Evolutionary conservation across 1,140 invertebrate species (phyloP).

Genomic region (Lepidurus couesii): DNA sequence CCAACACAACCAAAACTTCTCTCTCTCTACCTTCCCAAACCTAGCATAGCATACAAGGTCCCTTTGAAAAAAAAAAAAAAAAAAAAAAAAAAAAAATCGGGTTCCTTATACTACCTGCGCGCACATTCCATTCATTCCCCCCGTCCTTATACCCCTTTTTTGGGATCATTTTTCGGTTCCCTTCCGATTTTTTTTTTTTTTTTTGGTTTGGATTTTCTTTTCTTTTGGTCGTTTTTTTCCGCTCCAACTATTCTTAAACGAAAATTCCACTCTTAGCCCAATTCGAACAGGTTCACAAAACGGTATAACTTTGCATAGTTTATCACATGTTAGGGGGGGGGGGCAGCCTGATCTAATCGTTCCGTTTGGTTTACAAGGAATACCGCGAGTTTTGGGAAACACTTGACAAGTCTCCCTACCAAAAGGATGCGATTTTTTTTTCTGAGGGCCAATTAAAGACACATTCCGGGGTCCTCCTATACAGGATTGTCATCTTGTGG

Average conservation of each 20-base stretch:
- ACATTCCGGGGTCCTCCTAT: too few relatives aligned
- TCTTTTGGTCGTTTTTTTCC: not conserved
- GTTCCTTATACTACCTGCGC: conserved; percentile 1
- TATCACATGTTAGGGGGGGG: not conserved
- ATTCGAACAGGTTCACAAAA: conserved; percentile 3
- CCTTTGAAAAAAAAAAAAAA: not conserved
- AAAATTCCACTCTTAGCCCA: not conserved
- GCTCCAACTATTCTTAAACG: not conserved
- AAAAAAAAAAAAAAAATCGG: not conserved
- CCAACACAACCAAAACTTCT: not conserved
- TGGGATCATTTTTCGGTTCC: not conserved
- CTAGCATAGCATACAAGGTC: conserved; percentile 14
- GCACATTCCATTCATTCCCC: not conserved
- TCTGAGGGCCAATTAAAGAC: too few relatives aligned
- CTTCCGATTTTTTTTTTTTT: not conserved
- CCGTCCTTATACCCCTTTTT: not conserved
- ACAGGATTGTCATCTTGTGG: not conserved
- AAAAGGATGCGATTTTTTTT: too few relatives aligned
- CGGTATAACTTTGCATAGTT: not conserved
- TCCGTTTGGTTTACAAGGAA: too few relatives aligned
- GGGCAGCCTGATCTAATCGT: not conserved
- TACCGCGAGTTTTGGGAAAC: too few relatives aligned
- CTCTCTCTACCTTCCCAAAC: not conserved
- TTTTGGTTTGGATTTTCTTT: not conserved
- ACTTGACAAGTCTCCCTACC: not conserved